A percentile compares a stretch with the other conserved stretches of the same genome.
phyloP scores from a whole-genome alignment of 2,797 vertebrate genomes.

The Schizopygopsis pylzovi region DNA sequence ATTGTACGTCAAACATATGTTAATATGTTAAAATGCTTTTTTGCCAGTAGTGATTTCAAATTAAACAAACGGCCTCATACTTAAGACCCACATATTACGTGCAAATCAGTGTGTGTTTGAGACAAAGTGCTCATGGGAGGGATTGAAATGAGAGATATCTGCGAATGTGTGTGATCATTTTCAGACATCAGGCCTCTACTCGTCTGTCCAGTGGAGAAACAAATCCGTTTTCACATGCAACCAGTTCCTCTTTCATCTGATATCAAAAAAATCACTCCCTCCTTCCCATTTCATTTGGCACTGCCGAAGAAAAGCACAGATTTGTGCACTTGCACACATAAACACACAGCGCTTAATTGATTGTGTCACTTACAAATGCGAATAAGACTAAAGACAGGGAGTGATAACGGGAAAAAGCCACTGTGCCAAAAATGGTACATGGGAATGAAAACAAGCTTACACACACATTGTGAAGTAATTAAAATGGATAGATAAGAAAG shows the following conservation, averaged over 20 bases:
- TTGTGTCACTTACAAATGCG: constrained; percentile 64
- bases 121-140: constrained; percentile 19
- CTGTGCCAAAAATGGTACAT: constrained; percentile 57
- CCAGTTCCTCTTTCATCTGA: constrained; percentile 57
- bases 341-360: constrained; percentile 55
- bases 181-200: constrained; percentile 26
- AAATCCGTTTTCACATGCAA: constrained; percentile 50
- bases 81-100: background rate
- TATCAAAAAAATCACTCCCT: constrained; percentile 50
- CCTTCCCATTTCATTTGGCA: constrained; percentile 50
- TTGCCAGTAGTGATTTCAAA: background rate
- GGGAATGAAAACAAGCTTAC: constrained; percentile 64
- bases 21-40: background rate
- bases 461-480: constrained; percentile 65
- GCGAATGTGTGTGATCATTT: constrained; percentile 39
- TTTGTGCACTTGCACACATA: constrained; percentile 40
- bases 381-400: constrained; percentile 54
- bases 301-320: constrained; percentile 31
- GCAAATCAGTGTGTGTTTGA: constrained; percentile 6
- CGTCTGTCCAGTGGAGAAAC: constrained; percentile 45
- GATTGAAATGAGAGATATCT: constrained; percentile 52
- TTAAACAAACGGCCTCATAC: background rate
- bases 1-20: background rate
- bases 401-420: constrained; percentile 52
- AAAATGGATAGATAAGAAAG: constrained; percentile 65